phyloP scores from a whole-genome alignment of 1,140 invertebrate genomes.

The Ostrea edulis region DNA sequence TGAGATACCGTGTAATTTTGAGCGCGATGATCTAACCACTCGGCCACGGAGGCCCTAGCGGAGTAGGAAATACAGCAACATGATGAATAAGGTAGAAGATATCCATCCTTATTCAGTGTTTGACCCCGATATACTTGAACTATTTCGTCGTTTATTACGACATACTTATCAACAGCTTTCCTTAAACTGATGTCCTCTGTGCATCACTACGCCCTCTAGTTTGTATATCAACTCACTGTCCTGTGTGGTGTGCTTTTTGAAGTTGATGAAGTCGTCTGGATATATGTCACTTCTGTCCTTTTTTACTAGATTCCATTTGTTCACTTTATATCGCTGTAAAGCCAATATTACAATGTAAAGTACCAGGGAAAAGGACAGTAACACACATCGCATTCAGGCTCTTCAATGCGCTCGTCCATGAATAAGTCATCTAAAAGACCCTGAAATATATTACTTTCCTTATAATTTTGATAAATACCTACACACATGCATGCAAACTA shows the following conservation, averaged over 20 bases:
- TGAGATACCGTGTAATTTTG: no score
- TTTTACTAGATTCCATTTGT: neutral
- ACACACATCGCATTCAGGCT: neutral
- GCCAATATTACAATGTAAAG: neutral
- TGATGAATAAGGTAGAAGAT: neutral
- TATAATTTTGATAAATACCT: neutral
- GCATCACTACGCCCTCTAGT: neutral
- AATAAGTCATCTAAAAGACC: constrained; percentile 13
- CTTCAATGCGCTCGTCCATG: neutral
- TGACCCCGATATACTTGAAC: neutral
- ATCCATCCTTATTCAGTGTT: neutral
- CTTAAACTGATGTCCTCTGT: neutral
- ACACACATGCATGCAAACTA: neutral
- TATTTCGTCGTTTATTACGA: neutral
- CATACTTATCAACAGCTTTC: neutral
- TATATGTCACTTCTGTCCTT: neutral
- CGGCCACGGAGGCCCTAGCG: no score
- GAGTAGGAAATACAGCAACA: neutral
- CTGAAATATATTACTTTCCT: neutral
- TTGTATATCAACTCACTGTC: neutral
- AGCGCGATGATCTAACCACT: no score
- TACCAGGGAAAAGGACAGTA: neutral
- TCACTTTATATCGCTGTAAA: neutral
- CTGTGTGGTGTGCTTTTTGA: neutral
- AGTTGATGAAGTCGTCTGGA: neutral